A percentile compares a stretch with the other conserved stretches of the same genome.
These are phyloP conservation scores for Hydriomena furcata DNA, from an alignment of 2,888 invertebrate genomes.

Conservation along the genomic window DNA sequence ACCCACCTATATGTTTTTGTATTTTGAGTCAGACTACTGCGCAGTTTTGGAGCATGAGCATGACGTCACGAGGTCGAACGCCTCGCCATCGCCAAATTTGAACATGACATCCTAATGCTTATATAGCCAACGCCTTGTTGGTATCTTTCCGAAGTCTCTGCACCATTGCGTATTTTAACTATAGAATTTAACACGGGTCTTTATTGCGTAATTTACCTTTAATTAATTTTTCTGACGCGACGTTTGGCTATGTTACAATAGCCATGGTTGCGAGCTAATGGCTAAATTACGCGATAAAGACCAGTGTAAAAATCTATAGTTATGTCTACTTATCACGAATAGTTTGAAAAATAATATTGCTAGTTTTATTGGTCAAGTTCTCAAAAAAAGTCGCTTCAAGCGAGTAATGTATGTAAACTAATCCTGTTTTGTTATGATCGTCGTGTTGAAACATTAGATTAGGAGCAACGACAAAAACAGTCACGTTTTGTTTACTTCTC, in stretches of 20 bases:
- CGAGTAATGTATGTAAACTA: slow-evolving; percentile 10
- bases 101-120: slow-evolving; percentile 34
- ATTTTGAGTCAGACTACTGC: slow-evolving; percentile 32
- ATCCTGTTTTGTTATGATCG: slow-evolving; percentile 14
- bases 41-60: slow-evolving; percentile 34
- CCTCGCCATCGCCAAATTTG: slow-evolving; percentile 74
- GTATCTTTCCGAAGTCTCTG: not conserved
- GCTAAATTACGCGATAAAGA: too few species aligned
- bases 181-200: too few species aligned
- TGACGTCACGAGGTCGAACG: slow-evolving; percentile 65
- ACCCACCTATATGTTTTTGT: too few species aligned
- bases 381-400: not conserved
- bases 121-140: slow-evolving; percentile 7
- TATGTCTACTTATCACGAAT: too few species aligned
- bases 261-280: too few species aligned
- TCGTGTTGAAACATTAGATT: slow-evolving; percentile 45
- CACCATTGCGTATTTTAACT: slow-evolving; percentile 2
- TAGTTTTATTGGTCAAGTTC: not conserved
- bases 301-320: too few species aligned
- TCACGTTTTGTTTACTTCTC: slow-evolving; percentile 52
- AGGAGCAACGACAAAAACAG: slow-evolving; percentile 48
- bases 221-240: too few species aligned
- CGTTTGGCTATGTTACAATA: too few species aligned
- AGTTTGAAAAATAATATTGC: too few species aligned
- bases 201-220: too few species aligned